Evolutionary conservation across 2,113 vertebrate species (phyloP).

Genomic region (Lamprotornis superbus): DNA sequence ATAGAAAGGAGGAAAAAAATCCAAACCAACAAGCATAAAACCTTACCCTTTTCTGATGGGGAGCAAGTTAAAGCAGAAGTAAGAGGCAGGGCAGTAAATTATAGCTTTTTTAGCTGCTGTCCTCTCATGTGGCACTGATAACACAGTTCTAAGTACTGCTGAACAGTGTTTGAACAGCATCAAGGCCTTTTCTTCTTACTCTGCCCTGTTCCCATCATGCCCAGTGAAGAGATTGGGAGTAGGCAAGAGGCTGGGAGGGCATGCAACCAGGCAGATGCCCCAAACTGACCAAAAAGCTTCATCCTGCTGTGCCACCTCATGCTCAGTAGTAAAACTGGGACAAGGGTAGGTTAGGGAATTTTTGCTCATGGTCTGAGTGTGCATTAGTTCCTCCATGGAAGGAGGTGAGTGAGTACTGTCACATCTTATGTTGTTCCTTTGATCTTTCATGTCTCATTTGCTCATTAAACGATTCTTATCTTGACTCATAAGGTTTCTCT

Average conservation of each 20-base stretch:
- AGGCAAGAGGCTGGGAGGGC: neutral
- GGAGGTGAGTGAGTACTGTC: neutral
- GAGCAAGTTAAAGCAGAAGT: neutral
- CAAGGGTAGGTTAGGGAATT: neutral
- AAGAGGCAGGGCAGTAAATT: neutral
- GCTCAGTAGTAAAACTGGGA: neutral
- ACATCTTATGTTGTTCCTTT: neutral
- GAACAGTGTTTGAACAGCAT: neutral
- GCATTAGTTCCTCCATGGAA: neutral
- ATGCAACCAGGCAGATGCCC: neutral
- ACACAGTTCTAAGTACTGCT: neutral
- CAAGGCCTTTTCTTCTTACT: neutral
- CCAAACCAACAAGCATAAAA: neutral
- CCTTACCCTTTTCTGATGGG: neutral
- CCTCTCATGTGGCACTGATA: neutral
- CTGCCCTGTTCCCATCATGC: accelerated
- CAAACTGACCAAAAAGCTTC: neutral
- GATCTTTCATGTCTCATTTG: neutral
- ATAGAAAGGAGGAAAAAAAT: neutral
- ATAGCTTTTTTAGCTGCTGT: neutral
- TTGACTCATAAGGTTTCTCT: neutral
- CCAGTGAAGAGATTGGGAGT: neutral
- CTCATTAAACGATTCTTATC: neutral
- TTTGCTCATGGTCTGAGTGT: neutral
- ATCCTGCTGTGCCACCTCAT: too few species aligned